Evolutionary conservation across 2,888 invertebrate genomes (phyloP), one percentile per base, ranked within the genome.

Genomic region (Agonopterix alstromeriana): DNA sequence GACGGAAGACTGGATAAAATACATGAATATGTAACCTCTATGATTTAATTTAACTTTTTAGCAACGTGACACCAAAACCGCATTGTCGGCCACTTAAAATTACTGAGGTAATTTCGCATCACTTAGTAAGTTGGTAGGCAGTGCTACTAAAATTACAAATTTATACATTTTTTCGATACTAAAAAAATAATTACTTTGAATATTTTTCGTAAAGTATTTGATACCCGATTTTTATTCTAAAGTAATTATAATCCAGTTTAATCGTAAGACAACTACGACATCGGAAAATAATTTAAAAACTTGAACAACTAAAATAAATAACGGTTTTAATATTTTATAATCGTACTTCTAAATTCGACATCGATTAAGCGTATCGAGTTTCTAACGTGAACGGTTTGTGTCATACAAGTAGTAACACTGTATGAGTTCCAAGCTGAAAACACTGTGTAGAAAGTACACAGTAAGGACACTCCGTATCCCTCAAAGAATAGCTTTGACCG

Each of bases 101-200:
- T 65, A 62, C 56, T 69, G 72, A 73, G 73, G 72, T 70, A 70
- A 63, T 57, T 63, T 58, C 48, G 63, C 62, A 61, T 65, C 61
- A 59, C 66, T 57, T 54, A 55, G 64, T 35, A 45, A 38, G 27
- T 27, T 27, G 27, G 27, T 40, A 61, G 70, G 70, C 71, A 68
- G 71, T 70, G 71, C 58, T 61, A 51, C 46, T 57, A 42, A 12
- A 38, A 40, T 40, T 12, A 36, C 14, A 12, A 35, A 44, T 9
- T 45, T 36, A 17, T n/a, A 46, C 27, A 27, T 27, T 27, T 27
- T 27, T 27, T 27, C 36, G 10, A 17, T 14, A 42, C 36, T 42
- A 45, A 45, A 48, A 12, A 27, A 48, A 45, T 48, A 45, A 42
- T 4, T 17, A 41, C 17, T 35, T 10, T 35, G 17, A 35, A 35